Conservation (phyloP, 2,797 vertebrate genomes). For the Mormyrops attenuatus region DNA sequence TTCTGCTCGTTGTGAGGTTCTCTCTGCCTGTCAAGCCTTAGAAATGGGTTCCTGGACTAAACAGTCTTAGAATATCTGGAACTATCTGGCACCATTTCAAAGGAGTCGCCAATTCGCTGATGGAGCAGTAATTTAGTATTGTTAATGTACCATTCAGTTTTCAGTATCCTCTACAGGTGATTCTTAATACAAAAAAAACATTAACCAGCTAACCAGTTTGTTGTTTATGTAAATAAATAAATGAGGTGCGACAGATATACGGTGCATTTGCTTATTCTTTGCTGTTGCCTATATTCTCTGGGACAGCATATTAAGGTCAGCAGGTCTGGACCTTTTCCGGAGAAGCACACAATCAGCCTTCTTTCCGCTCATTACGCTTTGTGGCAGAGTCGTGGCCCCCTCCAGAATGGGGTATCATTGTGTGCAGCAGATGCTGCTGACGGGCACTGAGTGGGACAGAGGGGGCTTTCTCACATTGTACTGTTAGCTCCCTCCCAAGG, state of each 20-base stretch:
- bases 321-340: not conserved
- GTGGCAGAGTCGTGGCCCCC: not conserved
- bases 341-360: not conserved
- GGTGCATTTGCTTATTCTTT: not conserved
- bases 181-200: not conserved
- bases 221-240: not conserved
- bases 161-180: not conserved
- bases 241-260: not conserved
- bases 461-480: not conserved
- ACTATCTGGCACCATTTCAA: not conserved
- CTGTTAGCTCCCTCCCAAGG: not conserved
- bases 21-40: not conserved
- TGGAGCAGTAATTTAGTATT: not conserved
- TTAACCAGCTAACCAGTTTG: not conserved
- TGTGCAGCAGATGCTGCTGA: not conserved
- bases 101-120: not conserved
- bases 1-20: not conserved
- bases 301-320: not conserved
- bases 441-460: not conserved
- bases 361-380: not conserved
- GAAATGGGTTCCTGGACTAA: not conserved
- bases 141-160: not conserved
- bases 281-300: not conserved
- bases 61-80: not conserved
- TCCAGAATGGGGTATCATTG: constrained; percentile 1